A percentile compares a stretch with the other conserved stretches of the same genome.
Conservation (phyloP, 2,888 invertebrate species). For the Kryphioiulus occultus region DNA sequence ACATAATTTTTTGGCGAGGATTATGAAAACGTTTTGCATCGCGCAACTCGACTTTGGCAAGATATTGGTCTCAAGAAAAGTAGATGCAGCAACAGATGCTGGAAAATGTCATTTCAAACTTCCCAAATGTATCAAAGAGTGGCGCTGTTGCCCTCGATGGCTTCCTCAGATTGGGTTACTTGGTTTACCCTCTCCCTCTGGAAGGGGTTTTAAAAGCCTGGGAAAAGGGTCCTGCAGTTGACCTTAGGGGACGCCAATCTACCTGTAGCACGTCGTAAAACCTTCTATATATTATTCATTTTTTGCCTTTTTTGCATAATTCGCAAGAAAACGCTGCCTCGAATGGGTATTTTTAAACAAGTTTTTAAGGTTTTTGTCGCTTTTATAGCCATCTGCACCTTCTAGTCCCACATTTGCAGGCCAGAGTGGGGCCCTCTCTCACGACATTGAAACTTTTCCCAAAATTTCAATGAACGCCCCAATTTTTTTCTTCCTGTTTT, state of each 20-base stretch:
- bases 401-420: neutral
- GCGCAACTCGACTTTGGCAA: neutral
- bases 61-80: neutral
- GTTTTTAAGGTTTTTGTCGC: neutral
- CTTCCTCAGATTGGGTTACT: neutral
- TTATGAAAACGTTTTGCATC: neutral
- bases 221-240: neutral
- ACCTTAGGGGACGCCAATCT: neutral
- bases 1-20: neutral
- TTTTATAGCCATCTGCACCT: slow-evolving; percentile 16
- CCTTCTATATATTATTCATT: neutral
- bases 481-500: neutral
- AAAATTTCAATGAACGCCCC: slow-evolving; percentile 24
- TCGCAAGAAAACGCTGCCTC: neutral
- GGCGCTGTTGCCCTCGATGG: neutral
- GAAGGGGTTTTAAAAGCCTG: slow-evolving; percentile 17
- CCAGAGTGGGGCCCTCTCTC: neutral
- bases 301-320: slow-evolving; percentile 31
- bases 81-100: neutral
- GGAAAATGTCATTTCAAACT: neutral
- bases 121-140: neutral
- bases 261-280: slow-evolving; percentile 3
- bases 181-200: neutral
- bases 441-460: slow-evolving; percentile 7
- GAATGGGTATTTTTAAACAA: neutral